Evolutionary conservation across 2,888 invertebrate genomes (phyloP).

Genomic region (Diachrysia chrysitis): DNA sequence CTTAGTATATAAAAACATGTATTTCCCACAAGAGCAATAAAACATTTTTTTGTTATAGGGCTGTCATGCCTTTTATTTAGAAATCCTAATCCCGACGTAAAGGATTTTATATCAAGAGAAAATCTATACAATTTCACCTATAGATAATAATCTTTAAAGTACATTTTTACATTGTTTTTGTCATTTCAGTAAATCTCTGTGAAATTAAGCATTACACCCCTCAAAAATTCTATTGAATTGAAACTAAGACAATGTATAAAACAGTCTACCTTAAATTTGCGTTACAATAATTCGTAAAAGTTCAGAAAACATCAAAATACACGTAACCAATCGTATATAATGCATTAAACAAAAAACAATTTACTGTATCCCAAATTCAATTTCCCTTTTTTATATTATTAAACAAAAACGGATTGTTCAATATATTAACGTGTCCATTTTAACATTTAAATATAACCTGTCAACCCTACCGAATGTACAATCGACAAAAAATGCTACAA

Average conservation of each 20-base stretch:
- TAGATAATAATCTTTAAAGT: too few species aligned
- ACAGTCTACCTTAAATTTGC: too few species aligned
- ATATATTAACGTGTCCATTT: slow-evolving; percentile 45
- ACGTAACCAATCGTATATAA: too few species aligned
- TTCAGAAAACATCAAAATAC: too few species aligned
- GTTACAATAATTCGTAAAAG: too few species aligned
- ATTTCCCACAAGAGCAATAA: slow-evolving; percentile 60
- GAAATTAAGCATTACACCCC: too few species aligned
- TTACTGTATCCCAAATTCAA: slow-evolving; percentile 9
- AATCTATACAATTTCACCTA: too few species aligned
- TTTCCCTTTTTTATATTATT: slow-evolving; percentile 26
- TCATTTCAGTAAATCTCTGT: too few species aligned
- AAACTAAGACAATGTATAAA: too few species aligned
- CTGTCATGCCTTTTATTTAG: slow-evolving; percentile 20
- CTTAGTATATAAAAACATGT: slow-evolving; percentile 48
- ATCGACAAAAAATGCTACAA: slow-evolving; percentile 55
- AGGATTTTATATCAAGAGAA: not conserved
- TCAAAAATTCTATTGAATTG: too few species aligned
- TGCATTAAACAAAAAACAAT: slow-evolving; percentile 12
- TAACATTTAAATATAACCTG: slow-evolving; percentile 38
- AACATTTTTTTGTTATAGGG: slow-evolving; percentile 33
- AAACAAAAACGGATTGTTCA: slow-evolving; percentile 30
- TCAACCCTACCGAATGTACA: slow-evolving; percentile 50
- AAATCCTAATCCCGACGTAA: not conserved
- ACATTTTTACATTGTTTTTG: too few species aligned